Percentiles rank a stretch among this genome's conserved stretches.
phyloP scores from a whole-genome alignment of 2,888 invertebrate genomes.

The Xanthia icteritia region DNA sequence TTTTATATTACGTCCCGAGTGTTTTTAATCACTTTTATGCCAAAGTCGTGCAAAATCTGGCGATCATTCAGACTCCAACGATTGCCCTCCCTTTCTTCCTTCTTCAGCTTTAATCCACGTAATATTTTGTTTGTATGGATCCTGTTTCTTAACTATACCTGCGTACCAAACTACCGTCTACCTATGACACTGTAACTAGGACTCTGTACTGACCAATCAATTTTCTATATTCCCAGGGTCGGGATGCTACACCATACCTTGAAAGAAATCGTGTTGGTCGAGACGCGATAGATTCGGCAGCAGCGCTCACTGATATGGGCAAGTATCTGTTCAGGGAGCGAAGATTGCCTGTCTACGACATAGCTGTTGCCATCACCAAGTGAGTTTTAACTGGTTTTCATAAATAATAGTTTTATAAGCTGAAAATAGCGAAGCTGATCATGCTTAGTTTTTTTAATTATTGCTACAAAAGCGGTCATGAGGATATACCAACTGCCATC shows the following conservation, averaged over 20 bases:
- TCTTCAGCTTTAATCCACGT: no score
- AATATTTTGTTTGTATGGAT: not conserved
- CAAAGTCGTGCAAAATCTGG: not conserved
- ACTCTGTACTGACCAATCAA: not conserved
- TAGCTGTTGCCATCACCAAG: slow-evolving; percentile 99
- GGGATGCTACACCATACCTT: slow-evolving; percentile 98
- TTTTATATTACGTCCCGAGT: not conserved
- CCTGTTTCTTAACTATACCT: not conserved
- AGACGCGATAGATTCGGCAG: slow-evolving; percentile 98
- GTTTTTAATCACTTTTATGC: not conserved
- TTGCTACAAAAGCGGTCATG: not conserved
- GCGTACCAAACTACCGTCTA: no score
- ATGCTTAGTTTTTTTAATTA: not conserved
- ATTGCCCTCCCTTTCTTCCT: not conserved
- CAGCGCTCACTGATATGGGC: slow-evolving; percentile 98
- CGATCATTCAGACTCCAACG: not conserved
- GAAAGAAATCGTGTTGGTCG: slow-evolving; percentile 98
- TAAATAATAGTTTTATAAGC: not conserved
- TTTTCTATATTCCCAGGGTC: slow-evolving; percentile 91
- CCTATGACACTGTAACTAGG: not conserved
- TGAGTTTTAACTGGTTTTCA: slow-evolving; percentile 88
- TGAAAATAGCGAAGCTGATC: not conserved
- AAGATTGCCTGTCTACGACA: slow-evolving; percentile 98
- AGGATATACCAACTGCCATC: not conserved
- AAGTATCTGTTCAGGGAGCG: slow-evolving; percentile 98